These are phyloP conservation scores for Aleadryas rufinucha DNA, from an alignment of 2,113 vertebrate genomes.

Conservation along the genomic window DNA sequence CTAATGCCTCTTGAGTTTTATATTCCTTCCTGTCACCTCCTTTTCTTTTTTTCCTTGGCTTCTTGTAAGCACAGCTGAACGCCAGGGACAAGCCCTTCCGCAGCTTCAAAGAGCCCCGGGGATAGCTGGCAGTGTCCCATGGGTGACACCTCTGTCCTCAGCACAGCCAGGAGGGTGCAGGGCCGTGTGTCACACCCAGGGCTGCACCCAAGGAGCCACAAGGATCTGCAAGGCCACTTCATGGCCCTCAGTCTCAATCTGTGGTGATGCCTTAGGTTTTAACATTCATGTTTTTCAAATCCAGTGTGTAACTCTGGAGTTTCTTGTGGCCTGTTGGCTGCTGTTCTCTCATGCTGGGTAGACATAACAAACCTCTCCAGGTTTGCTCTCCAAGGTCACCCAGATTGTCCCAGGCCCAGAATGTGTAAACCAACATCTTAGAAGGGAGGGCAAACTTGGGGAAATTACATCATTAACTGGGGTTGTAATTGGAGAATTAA, in stretches of 20 bases:
- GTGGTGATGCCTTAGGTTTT: no score
- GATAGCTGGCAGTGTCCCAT: neutral
- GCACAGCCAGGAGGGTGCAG: neutral
- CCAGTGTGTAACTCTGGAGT: no score
- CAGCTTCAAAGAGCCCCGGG: neutral
- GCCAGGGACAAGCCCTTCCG: neutral
- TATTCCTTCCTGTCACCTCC: conserved; percentile 39
- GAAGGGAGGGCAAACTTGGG: no score
- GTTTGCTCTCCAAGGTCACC: no score
- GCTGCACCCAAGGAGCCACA: neutral
- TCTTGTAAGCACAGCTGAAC: neutral
- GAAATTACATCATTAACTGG: no score
- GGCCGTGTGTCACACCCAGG: rapidly evolving
- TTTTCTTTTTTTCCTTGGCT: neutral
- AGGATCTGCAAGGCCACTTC: neutral
- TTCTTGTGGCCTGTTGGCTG: no score
- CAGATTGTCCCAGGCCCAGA: no score
- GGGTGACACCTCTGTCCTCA: neutral
- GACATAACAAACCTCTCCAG: no score
- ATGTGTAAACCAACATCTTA: no score
- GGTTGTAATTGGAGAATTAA: no score
- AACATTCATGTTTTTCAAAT: no score
- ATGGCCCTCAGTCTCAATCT: neutral
- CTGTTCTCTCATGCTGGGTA: no score
- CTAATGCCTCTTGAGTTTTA: conserved; percentile 47